phyloP scores from a whole-genome alignment of 1,140 invertebrate species.

The Charaxes varanes region DNA sequence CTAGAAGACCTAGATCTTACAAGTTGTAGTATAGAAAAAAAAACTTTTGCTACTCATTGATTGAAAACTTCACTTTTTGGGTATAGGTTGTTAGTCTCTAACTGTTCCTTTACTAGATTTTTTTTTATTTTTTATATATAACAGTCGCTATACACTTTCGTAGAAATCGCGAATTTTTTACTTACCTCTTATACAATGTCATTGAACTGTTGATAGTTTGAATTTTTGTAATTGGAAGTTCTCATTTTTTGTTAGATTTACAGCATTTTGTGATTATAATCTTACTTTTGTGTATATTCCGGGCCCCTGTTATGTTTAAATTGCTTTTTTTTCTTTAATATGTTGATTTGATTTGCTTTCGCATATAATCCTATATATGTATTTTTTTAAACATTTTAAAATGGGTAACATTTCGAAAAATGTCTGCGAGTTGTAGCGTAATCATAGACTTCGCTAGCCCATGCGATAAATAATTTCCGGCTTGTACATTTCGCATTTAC shows the following conservation, averaged over 20 bases:
- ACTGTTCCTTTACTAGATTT: no score
- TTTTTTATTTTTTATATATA: neutral
- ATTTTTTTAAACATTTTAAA: no score
- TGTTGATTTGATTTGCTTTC: no score
- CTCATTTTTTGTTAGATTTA: neutral
- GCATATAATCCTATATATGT: no score
- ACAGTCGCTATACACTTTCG: neutral
- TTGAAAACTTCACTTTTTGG: neutral
- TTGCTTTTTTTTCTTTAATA: no score
- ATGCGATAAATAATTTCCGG: slow-evolving; percentile 20
- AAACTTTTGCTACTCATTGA: neutral
- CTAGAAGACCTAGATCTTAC: no score
- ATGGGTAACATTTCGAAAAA: neutral
- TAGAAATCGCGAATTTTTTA: neutral
- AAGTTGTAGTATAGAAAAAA: no score
- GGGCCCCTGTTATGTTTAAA: neutral
- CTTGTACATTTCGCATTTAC: slow-evolving; percentile 16
- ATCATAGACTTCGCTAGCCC: slow-evolving; percentile 8
- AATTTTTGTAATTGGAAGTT: slow-evolving; percentile 5
- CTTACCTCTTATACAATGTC: slow-evolving; percentile 4
- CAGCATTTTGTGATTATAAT: no score
- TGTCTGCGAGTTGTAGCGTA: no score
- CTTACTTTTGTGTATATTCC: no score
- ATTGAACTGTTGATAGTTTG: slow-evolving; percentile 10
- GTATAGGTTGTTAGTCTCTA: no score